Base-by-base conservation (phyloP, 1,140 invertebrate species). In the Drosophila navojoa region DNA sequence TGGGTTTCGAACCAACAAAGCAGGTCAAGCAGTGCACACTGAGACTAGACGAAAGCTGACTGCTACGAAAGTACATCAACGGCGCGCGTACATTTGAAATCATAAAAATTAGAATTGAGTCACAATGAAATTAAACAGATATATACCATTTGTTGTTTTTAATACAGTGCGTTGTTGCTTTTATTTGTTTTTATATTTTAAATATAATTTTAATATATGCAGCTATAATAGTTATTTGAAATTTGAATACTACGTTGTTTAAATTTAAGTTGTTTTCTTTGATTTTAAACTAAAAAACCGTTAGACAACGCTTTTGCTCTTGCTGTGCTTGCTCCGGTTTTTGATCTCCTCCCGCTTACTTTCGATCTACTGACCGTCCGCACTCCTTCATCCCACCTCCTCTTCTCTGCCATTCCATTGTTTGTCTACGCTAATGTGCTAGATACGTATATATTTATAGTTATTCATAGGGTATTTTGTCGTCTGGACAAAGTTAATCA, bases 201-300 rank as follows among this genome's bases (percentile, higher is more conserved):
- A 89, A 89, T 79, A 87, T 89, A 87, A 69, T 89, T 87, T 87
- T 76, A 64, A 76, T 79, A 86, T 87, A 86, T 86, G 82, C 82
- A 87, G 81, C 81, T 87, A 87, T 79, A 79, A 86, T 86, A 86
- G 78, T 71, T 87, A 87, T 89, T 87, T 89, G 79, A 82, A 87
- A 87, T 89, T 85, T 87, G 79, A 87, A 87, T 89, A 87, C 82
- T 87, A 89, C 79, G 78, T 59, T 78, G 73, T 87, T 89, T 71
- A 73, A 76, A 71, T 64, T 49, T 49, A 57, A 54, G 35, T 38
- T 45, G 13, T 66, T 77, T 62, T 70, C 64, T 63, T 73, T 63
- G 64, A 69, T 75, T 55, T 81, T 89, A 79, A 87, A 89, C 79
- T 87, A 82, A 89, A 76, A 76, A 61, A 61, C 52, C 58, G 76